Evolutionary conservation across 2,113 vertebrate species (phyloP), one percentile per base, ranked within the genome.

Genomic region (Corythornis vintsioides): DNA sequence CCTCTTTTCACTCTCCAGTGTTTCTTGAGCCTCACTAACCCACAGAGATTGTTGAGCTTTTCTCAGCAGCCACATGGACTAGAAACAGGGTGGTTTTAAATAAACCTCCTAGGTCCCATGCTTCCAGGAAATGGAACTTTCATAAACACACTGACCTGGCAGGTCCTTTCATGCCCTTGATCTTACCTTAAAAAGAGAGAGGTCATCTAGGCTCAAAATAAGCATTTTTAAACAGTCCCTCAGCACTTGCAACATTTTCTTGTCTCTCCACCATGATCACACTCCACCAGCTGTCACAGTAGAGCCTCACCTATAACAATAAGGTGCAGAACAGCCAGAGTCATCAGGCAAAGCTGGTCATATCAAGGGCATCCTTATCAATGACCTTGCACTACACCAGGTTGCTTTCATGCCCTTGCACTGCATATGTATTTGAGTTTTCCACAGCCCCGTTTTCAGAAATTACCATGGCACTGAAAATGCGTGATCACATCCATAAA

Each of bases 211-310:
- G 4, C 59, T 60, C 31, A 11, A 74, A 70, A 60, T 11, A 6
- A 3, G 5, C 5, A 1, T 26, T 75, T 79, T 64, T 42, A 59
- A 38, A 22, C 56, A 14, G 50, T 29, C 20, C 63, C 55, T 17
- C 47, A 14, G 31, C 45, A 22, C 40, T 6, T 1, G 1, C 76
- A 43, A 20, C 3, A 6, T 26, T 59, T 61, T 33, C 63, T 42
- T 5, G 0, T 31, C 50, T 29, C 43, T n/a, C 43, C 43, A 31
- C 50, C 15, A 0, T 0, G 3, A 33, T 18, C 10, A 40, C 1
- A 1, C 19, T 19, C n/a, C 35, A 45, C 12, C 48, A 29, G 16
- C n/a, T 20, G 21, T 26, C 8, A 24, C 1, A 2, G n/a, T 38
- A 47, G 40, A 33, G 22, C 33, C 12, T 53, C 8, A 13, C 13